Base-by-base conservation (phyloP, 2,113 vertebrate species). In the Tychaedon coryphoeus region DNA sequence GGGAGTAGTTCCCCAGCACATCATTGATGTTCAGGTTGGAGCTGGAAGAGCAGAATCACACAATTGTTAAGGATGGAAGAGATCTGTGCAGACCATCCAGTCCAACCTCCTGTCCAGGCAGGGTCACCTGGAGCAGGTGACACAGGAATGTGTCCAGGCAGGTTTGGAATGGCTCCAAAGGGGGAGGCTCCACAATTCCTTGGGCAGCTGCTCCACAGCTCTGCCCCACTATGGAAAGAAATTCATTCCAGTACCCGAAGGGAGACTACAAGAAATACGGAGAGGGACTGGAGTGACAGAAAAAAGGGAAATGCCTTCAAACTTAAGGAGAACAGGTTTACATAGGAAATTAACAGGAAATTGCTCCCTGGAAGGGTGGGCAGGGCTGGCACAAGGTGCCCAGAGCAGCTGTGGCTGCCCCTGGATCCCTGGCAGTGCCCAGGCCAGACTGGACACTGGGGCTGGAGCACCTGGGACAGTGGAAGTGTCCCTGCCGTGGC, bases 1-100 rank as follows among this genome's bases (percentile, higher is more conserved):
- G 97, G 5, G 99, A 99, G 89, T 99, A 99, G 97, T 99, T 99
- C 34, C 99, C 99, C 86, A 99, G 97, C 23, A 99, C 99, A 47
- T 99, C 99, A 16, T 99, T 99, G 96, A 99, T 99, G 98, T 99
- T 99, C 97, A 99, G 98, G 97, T 99, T 99, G 70, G 99, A 99
- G 93, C 99, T 99, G 97, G 73, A 98, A 98, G 33, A 94, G 88
- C 86, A 86, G 43, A 74, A 75, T 2, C 54, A 40, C 54, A 61
- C 17, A 34, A 31, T 8, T 14, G 5, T 54, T 15, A 54, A 43
- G 40, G 29, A 0, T 54, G 40, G 77, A 54, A 61, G n/a, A 8
- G 25, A 47, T 3, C 47, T 47, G 10, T 34, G 40, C n/a, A 61
- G 29, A 40, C 12, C 17, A 31, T 25, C 8, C 69, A n/a, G 50